Evolutionary conservation across 2,113 vertebrate species (phyloP).

Genomic region (Galeopterus variegatus): DNA sequence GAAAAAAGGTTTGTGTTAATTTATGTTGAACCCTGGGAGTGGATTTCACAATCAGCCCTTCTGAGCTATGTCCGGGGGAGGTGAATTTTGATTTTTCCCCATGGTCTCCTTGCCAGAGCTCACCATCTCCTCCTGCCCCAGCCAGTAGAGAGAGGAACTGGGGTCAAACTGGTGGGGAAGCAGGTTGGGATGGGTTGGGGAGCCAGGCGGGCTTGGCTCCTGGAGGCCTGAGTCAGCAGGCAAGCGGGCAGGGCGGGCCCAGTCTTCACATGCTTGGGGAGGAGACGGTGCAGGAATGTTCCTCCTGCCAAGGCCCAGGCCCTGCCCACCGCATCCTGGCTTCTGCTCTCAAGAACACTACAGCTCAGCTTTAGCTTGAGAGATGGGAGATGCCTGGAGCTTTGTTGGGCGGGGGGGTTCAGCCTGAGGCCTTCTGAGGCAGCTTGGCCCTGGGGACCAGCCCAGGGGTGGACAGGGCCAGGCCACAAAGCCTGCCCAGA

Average conservation of each 20-base stretch:
- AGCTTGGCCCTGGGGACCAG: neutral
- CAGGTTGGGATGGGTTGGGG: neutral
- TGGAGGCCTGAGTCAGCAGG: slow-evolving; percentile 76
- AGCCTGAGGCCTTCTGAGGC: slow-evolving; percentile 51
- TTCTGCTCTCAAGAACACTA: neutral
- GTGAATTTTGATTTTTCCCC: neutral
- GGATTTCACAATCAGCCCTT: slow-evolving; percentile 15
- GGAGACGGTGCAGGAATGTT: slow-evolving; percentile 72
- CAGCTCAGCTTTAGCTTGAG: neutral
- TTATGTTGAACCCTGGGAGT: neutral
- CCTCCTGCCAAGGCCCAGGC: slow-evolving; percentile 50
- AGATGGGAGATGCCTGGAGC: neutral
- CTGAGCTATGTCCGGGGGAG: neutral
- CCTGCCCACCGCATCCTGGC: slow-evolving; percentile 52
- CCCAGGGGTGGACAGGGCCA: neutral
- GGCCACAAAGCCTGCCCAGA: neutral
- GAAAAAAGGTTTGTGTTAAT: neutral
- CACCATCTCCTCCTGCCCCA: neutral
- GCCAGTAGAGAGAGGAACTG: neutral
- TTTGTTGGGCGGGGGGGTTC: neutral
- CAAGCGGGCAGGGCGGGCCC: slow-evolving; percentile 53
- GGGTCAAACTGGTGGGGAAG: neutral
- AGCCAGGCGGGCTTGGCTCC: slow-evolving; percentile 35
- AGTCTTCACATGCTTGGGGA: slow-evolving; percentile 61
- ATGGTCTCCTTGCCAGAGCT: neutral